Conservation (phyloP, 2,113 vertebrate genomes). For the Sceloporus tristichus region DNA sequence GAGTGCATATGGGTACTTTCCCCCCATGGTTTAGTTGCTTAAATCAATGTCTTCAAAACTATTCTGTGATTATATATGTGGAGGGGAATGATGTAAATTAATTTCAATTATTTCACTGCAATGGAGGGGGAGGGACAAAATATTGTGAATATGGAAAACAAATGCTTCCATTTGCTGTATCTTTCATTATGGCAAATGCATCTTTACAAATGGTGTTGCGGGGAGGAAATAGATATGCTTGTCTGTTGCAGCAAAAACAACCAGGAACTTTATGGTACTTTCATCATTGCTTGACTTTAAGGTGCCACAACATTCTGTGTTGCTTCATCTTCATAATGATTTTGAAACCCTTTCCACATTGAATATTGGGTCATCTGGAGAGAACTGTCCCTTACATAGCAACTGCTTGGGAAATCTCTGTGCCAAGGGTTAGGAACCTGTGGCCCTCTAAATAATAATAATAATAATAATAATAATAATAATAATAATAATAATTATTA, state of each 20-base stretch:
- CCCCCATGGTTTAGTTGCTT: neutral
- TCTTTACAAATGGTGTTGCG: too few species aligned
- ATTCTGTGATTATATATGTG: constrained; percentile 15
- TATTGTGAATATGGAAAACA: neutral
- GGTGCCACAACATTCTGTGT: too few species aligned
- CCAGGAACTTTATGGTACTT: too few species aligned
- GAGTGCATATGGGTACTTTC: neutral
- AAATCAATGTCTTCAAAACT: constrained; percentile 12
- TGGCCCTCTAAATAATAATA: neutral
- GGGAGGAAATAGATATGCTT: too few species aligned
- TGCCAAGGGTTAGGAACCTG: neutral
- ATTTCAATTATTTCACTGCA: neutral
- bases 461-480: too few species aligned
- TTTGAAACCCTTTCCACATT: neutral
- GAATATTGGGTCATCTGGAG: too few species aligned
- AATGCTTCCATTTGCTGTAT: neutral
- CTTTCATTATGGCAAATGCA: neutral
- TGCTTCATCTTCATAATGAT: neutral
- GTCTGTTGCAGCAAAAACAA: too few species aligned
- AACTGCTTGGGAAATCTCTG: neutral
- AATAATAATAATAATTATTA: too few species aligned
- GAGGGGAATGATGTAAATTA: neutral
- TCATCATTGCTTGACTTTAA: too few species aligned
- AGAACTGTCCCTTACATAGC: neutral
- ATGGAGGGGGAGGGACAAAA: too few species aligned